Evolutionary conservation across 2,797 vertebrate species (phyloP), one percentile per base, ranked within the genome.

Genomic region (Serranus cabrilla): DNA sequence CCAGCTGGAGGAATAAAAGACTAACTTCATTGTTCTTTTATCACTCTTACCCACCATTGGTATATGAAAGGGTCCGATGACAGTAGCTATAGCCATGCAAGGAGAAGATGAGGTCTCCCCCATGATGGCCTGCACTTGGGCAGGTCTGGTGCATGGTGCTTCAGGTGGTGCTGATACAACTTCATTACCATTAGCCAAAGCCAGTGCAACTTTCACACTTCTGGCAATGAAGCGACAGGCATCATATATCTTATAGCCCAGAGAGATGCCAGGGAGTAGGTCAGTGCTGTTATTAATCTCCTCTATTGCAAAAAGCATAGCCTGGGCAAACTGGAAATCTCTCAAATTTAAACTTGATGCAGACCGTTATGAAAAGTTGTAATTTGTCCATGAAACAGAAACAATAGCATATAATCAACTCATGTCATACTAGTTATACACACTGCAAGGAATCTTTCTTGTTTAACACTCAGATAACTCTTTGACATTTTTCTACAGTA

Each of bases 241-340:
- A 50, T 94, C 89, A 49, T 87, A 91, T 17, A 93, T 85, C 54
- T 81, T 91, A 34, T 90, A 93, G 1, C 93, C 93, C 17, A 94
- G 58, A 23, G 80, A 73, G 21, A 92, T 46, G 5, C 82, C 86
- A 7, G 90, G 92, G 49, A 93, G 76, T 23, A 93, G 68, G 40
- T 81, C 74, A 52, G 92, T 84, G 31, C 85, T 92, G 78, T 92
- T 91, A 64, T 93, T 94, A n/a, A 94, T 93, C 76, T 94, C 92
- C 68, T 92, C 91, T 11, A 93, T 84, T 18, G 92, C 91, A 73
- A 92, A 94, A 4, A 90, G 71, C 92, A 93, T 88, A 1, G 91
- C 75, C 40, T 93, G 91, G 7, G 84, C 78, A 73, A 71, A 90
- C 58, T 93, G 93, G 75, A 94, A 91, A 5, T 66, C 91, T 80